Base-by-base conservation (phyloP, 2,888 invertebrate species). In the Cerceris ruficornis region DNA sequence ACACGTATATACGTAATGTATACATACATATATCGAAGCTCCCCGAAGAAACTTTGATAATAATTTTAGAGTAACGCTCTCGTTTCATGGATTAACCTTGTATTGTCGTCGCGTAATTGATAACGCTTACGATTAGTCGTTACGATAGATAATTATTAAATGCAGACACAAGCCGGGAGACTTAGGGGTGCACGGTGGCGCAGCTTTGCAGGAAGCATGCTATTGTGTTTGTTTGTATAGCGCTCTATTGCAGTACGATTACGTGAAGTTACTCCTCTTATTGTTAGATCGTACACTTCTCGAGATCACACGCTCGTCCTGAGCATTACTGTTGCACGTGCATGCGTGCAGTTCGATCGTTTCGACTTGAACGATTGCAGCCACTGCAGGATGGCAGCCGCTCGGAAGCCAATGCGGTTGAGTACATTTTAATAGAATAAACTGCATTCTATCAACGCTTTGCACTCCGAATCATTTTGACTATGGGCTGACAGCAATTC, bases 61-160 rank as follows among this genome's bases (percentile, higher is more conserved):
- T 77, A 41, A 64, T 77, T 77, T 61, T 49, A 69, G 58, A 41
- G 58, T 74, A 46, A 9, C 50, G 14, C 42, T 57, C 57, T 55
- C 8, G 67, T 60, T 13, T 52, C 61, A 7, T 14, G 54, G n/a
- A 64, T 69, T 69, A 64, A 28, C 28, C 54, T 75, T 72, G 58
- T n/a, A 46, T n/a, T 50, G 6, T 50, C 50, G 50, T 50, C 50
- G 5, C 13, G n/a, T 50, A 13, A 13, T 11, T 11, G n/a, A 50
- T 50, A 50, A n/a, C 50, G 50, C n/a, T 50, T n/a, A 50, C 9
- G 13, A n/a, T 13, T 50, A 50, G 50, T n/a, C 50, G 50, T 50
- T 50, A 50, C 50, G n/a, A 50, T 50, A 50, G 50, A 6, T 50
- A 28, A 28, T 28, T 28, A 28, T 28, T 28, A 28, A 28, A 28